A percentile compares a stretch with the other conserved stretches of the same genome.
These are phyloP conservation scores for Bryconaethiops microstoma DNA, from an alignment of 2,797 vertebrate species.

Conservation along the genomic window DNA sequence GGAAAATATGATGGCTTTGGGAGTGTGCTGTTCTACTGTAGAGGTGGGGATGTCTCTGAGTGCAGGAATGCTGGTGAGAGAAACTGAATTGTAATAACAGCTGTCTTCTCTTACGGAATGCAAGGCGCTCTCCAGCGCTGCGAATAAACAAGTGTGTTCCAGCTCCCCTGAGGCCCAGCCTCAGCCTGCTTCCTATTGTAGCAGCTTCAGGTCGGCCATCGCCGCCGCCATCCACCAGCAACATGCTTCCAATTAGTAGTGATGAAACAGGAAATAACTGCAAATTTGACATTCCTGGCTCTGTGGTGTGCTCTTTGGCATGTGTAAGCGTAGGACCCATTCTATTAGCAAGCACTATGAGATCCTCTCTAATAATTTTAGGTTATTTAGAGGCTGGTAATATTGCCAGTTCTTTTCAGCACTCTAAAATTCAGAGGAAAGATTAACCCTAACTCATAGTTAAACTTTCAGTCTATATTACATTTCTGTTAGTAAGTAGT, in stretches of 20 bases:
- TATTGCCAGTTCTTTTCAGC: background rate
- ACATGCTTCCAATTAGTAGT: constrained; percentile 81
- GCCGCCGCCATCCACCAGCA: constrained; percentile 62
- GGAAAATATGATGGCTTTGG: constrained; percentile 53
- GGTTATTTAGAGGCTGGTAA: background rate
- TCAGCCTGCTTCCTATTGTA: constrained; percentile 69
- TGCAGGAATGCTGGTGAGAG: constrained; percentile 68
- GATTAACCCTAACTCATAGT: background rate
- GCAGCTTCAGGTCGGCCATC: constrained; percentile 65
- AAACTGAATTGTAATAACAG: constrained; percentile 77
- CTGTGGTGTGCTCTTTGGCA: constrained; percentile 51
- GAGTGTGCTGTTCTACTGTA: constrained; percentile 49
- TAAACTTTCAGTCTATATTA: no score
- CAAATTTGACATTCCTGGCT: constrained; percentile 74
- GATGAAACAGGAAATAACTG: constrained; percentile 83
- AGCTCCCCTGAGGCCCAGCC: constrained; percentile 67
- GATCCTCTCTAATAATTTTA: constrained; percentile 13
- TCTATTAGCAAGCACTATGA: constrained; percentile 7
- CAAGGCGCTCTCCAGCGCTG: constrained; percentile 76
- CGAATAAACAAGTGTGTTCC: constrained; percentile 78
- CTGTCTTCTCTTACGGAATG: constrained; percentile 79
- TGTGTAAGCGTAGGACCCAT: constrained; percentile 29
- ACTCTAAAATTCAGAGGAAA: background rate
- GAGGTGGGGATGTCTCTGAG: constrained; percentile 65
- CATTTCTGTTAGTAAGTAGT: no score